A percentile compares a stretch with the other conserved stretches of the same genome.
Evolutionary conservation across 64 coral and sea anemone genomes (phyloP).

Genomic region (Dendrophyllia cribrosa): DNA sequence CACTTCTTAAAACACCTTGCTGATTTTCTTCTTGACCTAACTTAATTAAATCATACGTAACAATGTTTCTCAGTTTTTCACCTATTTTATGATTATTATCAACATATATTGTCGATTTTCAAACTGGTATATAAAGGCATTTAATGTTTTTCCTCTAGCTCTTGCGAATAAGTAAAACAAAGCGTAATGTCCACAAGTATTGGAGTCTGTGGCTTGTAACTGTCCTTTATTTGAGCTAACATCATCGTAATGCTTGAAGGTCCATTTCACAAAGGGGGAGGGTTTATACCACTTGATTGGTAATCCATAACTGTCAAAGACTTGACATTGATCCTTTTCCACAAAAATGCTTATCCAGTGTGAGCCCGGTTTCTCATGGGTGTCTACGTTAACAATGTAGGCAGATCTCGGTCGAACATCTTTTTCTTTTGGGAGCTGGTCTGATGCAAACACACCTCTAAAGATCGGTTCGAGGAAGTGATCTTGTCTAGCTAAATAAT

Average conservation of each 20-base stretch:
- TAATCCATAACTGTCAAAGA: constrained; percentile 2
- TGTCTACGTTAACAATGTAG: too few relatives aligned
- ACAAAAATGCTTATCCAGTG: neutral
- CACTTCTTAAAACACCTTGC: too few relatives aligned
- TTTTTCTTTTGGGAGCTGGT: too few relatives aligned
- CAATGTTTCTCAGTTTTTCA: too few relatives aligned
- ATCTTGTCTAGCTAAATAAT: too few relatives aligned
- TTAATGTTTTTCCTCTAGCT: neutral
- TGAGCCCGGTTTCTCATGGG: too few relatives aligned
- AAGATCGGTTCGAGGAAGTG: too few relatives aligned
- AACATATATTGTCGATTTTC: neutral
- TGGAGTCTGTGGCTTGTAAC: neutral
- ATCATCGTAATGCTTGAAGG: neutral
- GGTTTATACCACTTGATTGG: neutral
- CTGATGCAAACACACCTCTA: too few relatives aligned
- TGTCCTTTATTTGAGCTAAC: neutral
- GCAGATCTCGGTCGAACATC: too few relatives aligned
- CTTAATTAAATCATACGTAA: too few relatives aligned
- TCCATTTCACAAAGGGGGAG: neutral
- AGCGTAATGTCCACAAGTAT: constrained; percentile 14
- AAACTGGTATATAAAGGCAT: neutral
- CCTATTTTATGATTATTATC: neutral
- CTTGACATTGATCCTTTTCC: neutral
- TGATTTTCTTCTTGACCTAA: too few relatives aligned
- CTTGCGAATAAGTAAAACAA: neutral